Evolutionary conservation across 2,888 invertebrate species (phyloP), one percentile per base, ranked within the genome.

Genomic region (Scotopteryx bipunctaria): DNA sequence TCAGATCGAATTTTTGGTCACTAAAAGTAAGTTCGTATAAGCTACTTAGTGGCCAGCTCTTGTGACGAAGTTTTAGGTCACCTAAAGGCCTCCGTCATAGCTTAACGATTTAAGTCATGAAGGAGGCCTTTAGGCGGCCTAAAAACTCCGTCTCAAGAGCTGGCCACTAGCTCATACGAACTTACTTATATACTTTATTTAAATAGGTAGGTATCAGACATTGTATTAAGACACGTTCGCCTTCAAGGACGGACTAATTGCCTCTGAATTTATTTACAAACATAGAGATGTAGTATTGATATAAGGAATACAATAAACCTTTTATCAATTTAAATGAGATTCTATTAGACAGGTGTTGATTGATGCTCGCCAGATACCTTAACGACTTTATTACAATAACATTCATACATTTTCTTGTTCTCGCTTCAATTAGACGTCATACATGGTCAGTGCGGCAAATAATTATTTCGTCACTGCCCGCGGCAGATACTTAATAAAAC

Each of bases 401-500:
- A 36, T 5, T 23, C 9, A 16, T 38, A 27, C 11, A 51, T 55
- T 55, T 38, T 44, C 35, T 47, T 33, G 21, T 36, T 38, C 16
- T 49, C 17, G 38, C 9, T 48, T 41, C 48, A 61, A 57, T 51
- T 48, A 55, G 45, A 40, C 21, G 49, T 46, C 41, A 49, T 50
- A 38, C 16, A 45, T 50, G 31, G 52, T 56, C 43, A 37, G 36
- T 44, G 36, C 35, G 37, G 43, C 41, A 29, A 44, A 53, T 57
- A 55, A 57, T 65, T 43, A 57, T 63, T 62, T 64, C 59, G 46
- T 59, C 52, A 55, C 21, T 59, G 31, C 31, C 33, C 16, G 40
- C 45, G 40, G 25, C 33, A 40, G 55, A 63, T 69, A 69, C 69
- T 57, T 57, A 64, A 53, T 57, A 46, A 77, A 78, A 83, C 83